phyloP scores from a whole-genome alignment of 2,113 vertebrate species.

The Laticauda laticaudata region DNA sequence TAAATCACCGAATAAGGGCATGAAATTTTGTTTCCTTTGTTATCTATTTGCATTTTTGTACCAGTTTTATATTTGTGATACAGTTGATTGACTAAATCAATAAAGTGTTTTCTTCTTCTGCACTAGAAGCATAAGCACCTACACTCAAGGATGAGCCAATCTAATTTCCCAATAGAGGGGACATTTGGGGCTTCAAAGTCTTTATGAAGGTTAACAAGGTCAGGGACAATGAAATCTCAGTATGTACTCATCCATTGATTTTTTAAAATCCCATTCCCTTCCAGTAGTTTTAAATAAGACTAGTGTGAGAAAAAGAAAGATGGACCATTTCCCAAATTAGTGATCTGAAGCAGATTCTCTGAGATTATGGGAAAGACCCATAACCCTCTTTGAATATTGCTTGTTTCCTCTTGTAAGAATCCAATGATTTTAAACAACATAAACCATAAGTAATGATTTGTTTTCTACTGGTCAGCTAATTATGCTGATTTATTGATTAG shows the following conservation, averaged over 20 bases:
- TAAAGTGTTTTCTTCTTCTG: background rate
- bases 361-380: background rate
- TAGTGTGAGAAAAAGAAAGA: background rate
- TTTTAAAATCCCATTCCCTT: background rate
- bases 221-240: background rate
- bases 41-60: background rate
- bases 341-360: background rate
- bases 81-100: background rate
- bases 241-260: background rate
- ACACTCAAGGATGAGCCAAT: background rate
- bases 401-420: background rate
- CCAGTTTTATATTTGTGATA: background rate
- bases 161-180: background rate
- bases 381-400: background rate
- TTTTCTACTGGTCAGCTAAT: background rate
- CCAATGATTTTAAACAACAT: background rate
- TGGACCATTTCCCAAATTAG: background rate
- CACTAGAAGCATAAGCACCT: background rate
- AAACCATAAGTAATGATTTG: background rate
- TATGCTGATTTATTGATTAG: background rate
- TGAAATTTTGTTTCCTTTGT: background rate
- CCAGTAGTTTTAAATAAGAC: background rate
- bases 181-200: background rate
- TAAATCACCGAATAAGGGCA: background rate
- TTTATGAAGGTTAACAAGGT: background rate